Evolutionary conservation across 2,888 invertebrate genomes (phyloP).

Genomic region (Gerosis bhagava): DNA sequence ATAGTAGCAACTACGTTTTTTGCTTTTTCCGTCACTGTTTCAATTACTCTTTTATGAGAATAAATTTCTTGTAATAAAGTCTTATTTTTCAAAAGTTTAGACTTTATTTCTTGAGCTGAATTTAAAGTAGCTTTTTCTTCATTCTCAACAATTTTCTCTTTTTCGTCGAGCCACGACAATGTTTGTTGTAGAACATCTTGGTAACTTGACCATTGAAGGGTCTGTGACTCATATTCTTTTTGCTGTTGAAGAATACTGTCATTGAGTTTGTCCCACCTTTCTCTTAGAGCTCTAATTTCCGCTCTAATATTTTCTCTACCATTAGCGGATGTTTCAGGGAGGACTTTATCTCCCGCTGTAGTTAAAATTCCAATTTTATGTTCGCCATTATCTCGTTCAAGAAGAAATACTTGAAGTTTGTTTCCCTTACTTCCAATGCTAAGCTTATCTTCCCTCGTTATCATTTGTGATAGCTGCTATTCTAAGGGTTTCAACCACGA

Average conservation of each 20-base stretch:
- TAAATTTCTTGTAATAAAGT: conserved; percentile 94
- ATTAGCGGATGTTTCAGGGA: conserved; percentile 95
- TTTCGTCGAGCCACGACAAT: conserved; percentile 92
- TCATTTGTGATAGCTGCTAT: conserved; percentile 83
- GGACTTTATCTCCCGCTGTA: conserved; percentile 92
- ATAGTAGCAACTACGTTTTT: conserved; percentile 84
- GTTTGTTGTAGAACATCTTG: conserved; percentile 93
- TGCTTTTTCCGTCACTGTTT: conserved; percentile 95
- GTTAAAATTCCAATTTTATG: conserved; percentile 89
- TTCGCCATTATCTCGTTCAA: conserved; percentile 93
- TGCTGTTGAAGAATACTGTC: conserved; percentile 93
- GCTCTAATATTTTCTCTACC: conserved; percentile 95
- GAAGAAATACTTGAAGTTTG: conserved; percentile 86
- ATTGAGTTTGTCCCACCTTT: conserved; percentile 94
- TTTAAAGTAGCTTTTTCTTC: conserved; percentile 88
- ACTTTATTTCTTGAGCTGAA: conserved; percentile 92
- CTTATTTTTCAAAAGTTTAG: conserved; percentile 93
- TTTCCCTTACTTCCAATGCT: conserved; percentile 85
- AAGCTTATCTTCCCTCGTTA: conserved; percentile 84
- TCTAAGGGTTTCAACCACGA: conserved; percentile 91
- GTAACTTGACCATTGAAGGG: conserved; percentile 91
- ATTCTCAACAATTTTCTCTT: conserved; percentile 89
- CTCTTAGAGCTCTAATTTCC: conserved; percentile 90
- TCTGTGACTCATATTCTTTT: conserved; percentile 92
- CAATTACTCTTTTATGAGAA: conserved; percentile 94